Conservation (phyloP, 1,140 invertebrate species). For the Sogatella furcifera region DNA sequence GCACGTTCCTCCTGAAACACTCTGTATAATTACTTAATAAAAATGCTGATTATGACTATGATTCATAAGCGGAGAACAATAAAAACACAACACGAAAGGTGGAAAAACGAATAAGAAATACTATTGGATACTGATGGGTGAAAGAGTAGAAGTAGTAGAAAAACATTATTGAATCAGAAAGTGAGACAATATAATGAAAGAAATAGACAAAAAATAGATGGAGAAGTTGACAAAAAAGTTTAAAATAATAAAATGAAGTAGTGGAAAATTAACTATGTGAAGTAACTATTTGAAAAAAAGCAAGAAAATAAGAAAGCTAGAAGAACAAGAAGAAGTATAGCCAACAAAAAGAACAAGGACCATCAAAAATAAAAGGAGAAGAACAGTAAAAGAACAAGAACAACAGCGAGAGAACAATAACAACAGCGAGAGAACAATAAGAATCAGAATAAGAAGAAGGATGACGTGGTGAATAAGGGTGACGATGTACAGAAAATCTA, state of each 20-base stretch:
- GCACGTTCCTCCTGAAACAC: no score
- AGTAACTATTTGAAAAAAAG: no score
- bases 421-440: constrained; percentile 6
- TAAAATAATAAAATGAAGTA: background rate
- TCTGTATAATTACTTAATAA: no score
- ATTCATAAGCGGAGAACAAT: no score
- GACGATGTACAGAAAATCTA: no score
- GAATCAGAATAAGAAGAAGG: constrained; percentile 4
- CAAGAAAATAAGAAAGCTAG: background rate
- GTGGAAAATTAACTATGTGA: background rate
- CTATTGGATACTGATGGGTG: background rate
- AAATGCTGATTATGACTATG: no score
- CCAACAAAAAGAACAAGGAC: constrained; percentile 1
- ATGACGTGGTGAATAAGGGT: no score
- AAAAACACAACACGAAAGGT: no score
- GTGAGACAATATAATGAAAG: background rate
- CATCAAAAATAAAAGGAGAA: no score
- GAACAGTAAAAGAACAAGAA: background rate
- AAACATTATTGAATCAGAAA: background rate
- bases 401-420: background rate
- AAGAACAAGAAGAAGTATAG: background rate
- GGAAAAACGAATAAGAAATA: no score
- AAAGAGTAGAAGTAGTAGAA: background rate
- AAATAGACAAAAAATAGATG: background rate
- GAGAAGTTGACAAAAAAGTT: background rate